These are phyloP conservation scores for Drosophila peninsularis DNA, from an alignment of 2,888 invertebrate genomes.

Conservation along the genomic window DNA sequence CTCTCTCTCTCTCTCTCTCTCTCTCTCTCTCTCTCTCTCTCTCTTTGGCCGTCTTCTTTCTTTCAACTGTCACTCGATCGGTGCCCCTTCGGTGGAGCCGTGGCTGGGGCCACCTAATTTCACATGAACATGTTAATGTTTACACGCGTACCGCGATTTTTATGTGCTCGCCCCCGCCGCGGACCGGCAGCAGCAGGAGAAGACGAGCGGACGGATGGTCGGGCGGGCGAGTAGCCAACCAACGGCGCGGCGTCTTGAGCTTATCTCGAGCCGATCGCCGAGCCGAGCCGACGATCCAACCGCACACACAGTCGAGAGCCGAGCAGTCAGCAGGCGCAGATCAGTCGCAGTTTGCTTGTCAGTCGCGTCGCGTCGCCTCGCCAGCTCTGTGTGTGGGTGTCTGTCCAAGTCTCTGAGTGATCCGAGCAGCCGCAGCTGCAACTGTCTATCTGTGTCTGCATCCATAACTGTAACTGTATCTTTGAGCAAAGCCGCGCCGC, in stretches of 20 bases:
- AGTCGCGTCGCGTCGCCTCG: slow-evolving; percentile 54
- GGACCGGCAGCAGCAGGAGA: slow-evolving; percentile 36
- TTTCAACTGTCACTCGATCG: slow-evolving; percentile 37
- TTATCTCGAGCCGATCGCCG: slow-evolving; percentile 49
- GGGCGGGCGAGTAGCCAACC: slow-evolving; percentile 36
- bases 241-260: slow-evolving; percentile 58
- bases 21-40: background rate
- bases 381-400: slow-evolving; percentile 33
- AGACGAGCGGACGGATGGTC: background rate
- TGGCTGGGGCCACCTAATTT: slow-evolving; percentile 56
- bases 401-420: slow-evolving; percentile 3
- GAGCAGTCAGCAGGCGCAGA: slow-evolving; percentile 44
- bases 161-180: slow-evolving; percentile 66
- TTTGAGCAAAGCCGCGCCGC: slow-evolving; percentile 14
- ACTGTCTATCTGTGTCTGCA: slow-evolving; percentile 11
- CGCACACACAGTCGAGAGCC: slow-evolving; percentile 25
- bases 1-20: background rate
- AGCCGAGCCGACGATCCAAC: slow-evolving; percentile 28
- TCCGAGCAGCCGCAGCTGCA: slow-evolving; percentile 4
- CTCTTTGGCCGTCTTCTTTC: slow-evolving; percentile 4
- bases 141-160: slow-evolving; percentile 80
- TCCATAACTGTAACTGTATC: slow-evolving; percentile 2
- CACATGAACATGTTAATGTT: slow-evolving; percentile 80
- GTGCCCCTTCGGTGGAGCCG: slow-evolving; percentile 21
- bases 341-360: slow-evolving; percentile 72